These are phyloP conservation scores for Empidonax traillii DNA, from an alignment of 2,113 vertebrate species.

Conservation along the genomic window DNA sequence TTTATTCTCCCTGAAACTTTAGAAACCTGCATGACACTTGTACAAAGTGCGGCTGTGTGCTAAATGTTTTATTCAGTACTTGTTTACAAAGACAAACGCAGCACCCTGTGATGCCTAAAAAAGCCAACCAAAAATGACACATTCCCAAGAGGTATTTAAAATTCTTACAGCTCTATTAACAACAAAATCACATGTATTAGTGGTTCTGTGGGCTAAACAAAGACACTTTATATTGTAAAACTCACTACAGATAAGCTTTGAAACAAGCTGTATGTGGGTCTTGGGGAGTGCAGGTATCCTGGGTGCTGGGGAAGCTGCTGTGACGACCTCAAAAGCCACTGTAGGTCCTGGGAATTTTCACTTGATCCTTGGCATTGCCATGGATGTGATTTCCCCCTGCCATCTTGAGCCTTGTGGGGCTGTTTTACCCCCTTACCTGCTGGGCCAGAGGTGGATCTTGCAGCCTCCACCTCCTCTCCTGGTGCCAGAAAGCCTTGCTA, in stretches of 20 bases:
- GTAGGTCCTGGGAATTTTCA: neutral
- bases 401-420: neutral
- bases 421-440: neutral
- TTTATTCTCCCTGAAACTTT: slow-evolving; percentile 70
- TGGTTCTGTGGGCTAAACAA: slow-evolving; percentile 65
- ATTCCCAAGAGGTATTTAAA: slow-evolving; percentile 65
- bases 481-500: neutral
- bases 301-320: neutral
- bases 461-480: neutral
- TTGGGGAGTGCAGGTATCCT: neutral
- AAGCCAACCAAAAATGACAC: slow-evolving; percentile 66
- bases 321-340: neutral
- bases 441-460: neutral
- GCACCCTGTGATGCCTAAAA: slow-evolving; percentile 58
- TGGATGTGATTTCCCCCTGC: neutral
- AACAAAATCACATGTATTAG: slow-evolving; percentile 54
- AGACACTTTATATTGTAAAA: slow-evolving; percentile 59
- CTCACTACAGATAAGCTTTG: slow-evolving; percentile 4
- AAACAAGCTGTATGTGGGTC: neutral
- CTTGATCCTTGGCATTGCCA: neutral
- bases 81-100: slow-evolving; percentile 20
- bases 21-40: slow-evolving; percentile 65
- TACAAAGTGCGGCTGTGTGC: slow-evolving; percentile 21
- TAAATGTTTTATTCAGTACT: slow-evolving; percentile 27
- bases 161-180: slow-evolving; percentile 62